phyloP scores from a whole-genome alignment of 2,797 vertebrate species.

The Characodon lateralis region DNA sequence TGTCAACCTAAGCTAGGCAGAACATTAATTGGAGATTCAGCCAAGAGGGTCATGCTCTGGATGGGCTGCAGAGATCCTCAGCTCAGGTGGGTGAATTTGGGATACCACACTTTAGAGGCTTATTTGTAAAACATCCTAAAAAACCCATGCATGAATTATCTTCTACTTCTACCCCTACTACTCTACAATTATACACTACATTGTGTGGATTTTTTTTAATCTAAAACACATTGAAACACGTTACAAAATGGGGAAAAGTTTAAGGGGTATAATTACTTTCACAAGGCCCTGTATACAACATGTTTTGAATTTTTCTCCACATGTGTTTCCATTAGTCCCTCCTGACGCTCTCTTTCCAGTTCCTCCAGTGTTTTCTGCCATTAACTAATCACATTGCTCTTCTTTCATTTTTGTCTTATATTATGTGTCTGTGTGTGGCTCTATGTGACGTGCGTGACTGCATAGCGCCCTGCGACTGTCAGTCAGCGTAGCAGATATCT shows the following conservation, averaged over 20 bases:
- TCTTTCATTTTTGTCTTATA: neutral
- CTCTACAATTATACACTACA: neutral
- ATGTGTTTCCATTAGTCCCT: constrained; percentile 38
- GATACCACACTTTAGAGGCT: neutral
- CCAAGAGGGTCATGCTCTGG: neutral
- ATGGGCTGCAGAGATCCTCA: neutral
- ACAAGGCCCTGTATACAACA: constrained; percentile 53
- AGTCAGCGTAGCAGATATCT: constrained; percentile 66
- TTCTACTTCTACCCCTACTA: neutral
- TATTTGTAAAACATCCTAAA: neutral
- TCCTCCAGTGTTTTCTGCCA: constrained; percentile 40
- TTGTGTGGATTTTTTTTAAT: neutral
- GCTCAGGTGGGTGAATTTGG: neutral
- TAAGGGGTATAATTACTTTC: constrained; percentile 24
- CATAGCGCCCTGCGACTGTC: constrained; percentile 48
- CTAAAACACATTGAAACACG: neutral
- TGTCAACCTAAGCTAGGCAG: neutral
- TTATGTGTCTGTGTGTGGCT: constrained; percentile 11
- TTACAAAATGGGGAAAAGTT: neutral
- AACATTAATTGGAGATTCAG: neutral
- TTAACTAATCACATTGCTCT: constrained; percentile 28
- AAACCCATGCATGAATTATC: neutral
- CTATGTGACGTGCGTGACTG: constrained; percentile 33
- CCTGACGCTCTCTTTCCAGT: constrained; percentile 24
- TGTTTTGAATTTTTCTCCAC: constrained; percentile 53